A percentile compares a stretch with the other conserved stretches of the same genome.
phyloP scores from a whole-genome alignment of 2,113 vertebrate species.

The Pleuronectes platessa region DNA sequence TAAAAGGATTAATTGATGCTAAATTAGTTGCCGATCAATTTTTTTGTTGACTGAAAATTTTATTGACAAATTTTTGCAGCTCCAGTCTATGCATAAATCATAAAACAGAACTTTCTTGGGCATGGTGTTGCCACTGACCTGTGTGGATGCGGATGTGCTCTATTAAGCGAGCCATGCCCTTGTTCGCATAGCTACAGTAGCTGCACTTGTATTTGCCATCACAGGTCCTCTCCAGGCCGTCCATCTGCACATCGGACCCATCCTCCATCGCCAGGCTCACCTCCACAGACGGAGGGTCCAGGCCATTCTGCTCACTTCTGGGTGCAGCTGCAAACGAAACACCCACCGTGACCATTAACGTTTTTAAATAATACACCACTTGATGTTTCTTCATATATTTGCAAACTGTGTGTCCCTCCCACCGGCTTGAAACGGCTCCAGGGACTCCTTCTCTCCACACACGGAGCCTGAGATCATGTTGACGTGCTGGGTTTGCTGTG shows the following conservation, averaged over 20 bases:
- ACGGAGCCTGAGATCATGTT: slow-evolving; percentile 99
- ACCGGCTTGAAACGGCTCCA: slow-evolving; percentile 88
- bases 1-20: no score
- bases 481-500: slow-evolving; percentile 98
- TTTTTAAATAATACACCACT: no score
- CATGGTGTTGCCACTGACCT: slow-evolving; percentile 70
- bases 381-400: background rate
- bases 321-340: slow-evolving; percentile 53
- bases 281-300: slow-evolving; percentile 94
- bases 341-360: background rate
- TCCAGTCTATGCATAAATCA: no score
- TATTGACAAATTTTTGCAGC: no score
- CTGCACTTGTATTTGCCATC: slow-evolving; percentile 97
- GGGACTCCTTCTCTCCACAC: slow-evolving; percentile 90
- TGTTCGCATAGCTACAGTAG: slow-evolving; percentile 98
- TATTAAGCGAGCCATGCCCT: slow-evolving; percentile 94
- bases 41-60: no score
- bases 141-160: slow-evolving; percentile 98
- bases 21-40: no score
- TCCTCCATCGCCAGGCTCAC: slow-evolving; percentile 90
- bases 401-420: background rate
- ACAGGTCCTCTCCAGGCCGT: slow-evolving; percentile 95
- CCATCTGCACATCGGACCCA: slow-evolving; percentile 92
- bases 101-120: background rate
- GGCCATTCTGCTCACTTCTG: slow-evolving; percentile 85